Evolutionary conservation across 2,113 vertebrate genomes (phyloP).

Genomic region (Hymenochirus boettgeri): DNA sequence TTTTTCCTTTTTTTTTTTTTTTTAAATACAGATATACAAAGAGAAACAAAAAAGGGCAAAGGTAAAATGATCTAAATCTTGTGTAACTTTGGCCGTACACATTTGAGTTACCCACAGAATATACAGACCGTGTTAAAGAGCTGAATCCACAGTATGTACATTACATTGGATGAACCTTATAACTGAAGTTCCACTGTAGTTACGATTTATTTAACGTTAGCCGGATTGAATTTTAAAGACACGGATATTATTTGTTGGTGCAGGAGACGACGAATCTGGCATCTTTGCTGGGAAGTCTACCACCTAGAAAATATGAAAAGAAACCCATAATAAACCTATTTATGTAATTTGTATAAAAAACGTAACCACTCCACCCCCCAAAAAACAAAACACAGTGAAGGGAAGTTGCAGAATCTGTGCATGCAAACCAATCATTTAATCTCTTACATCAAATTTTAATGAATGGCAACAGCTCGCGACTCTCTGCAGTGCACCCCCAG

Average conservation of each 20-base stretch:
- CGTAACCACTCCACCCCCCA: too few species aligned
- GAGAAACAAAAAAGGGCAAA: background rate
- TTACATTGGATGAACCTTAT: constrained; percentile 50
- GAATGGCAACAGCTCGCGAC: too few species aligned
- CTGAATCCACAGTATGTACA: background rate
- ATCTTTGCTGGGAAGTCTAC: constrained; percentile 96
- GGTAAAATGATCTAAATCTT: constrained; percentile 7
- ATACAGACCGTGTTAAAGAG: background rate
- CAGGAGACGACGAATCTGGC: constrained; percentile 89
- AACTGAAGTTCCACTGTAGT: constrained; percentile 56
- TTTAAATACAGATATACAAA: constrained; percentile 3
- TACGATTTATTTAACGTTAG: constrained; percentile 92
- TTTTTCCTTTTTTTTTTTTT: constrained; percentile 4
- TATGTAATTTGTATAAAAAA: too few species aligned
- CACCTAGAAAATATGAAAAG: constrained; percentile 39
- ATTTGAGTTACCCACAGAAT: background rate
- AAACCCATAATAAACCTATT: too few species aligned
- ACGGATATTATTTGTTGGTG: constrained; percentile 83
- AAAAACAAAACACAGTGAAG: too few species aligned
- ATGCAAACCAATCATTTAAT: too few species aligned
- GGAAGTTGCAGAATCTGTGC: too few species aligned
- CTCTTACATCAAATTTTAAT: too few species aligned
- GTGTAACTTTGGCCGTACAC: constrained; percentile 8
- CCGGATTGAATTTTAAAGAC: constrained; percentile 93
- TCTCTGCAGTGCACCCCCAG: too few species aligned